Percentiles rank a stretch among this genome's conserved stretches.
Conservation (phyloP, 2,888 invertebrate species). For the Oscheius sp. region DNA sequence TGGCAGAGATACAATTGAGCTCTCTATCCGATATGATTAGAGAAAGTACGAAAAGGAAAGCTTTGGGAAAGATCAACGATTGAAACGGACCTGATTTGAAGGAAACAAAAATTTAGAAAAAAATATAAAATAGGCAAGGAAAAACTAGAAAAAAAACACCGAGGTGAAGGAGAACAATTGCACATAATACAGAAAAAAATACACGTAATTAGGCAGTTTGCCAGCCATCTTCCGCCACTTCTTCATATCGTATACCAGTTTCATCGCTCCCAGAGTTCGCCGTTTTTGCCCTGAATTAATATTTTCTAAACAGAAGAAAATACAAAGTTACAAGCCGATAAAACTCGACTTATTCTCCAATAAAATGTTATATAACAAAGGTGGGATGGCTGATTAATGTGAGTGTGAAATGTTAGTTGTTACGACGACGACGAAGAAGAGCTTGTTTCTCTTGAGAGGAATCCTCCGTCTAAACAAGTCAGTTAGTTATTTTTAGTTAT, state of each 20-base stretch:
- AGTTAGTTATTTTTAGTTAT: slow-evolving; percentile 6
- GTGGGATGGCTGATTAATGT: neutral
- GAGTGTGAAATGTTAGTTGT: slow-evolving; percentile 3
- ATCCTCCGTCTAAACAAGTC: slow-evolving; percentile 16
- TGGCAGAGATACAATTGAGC: slow-evolving; percentile 19
- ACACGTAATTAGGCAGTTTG: slow-evolving; percentile 26
- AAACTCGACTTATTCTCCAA: slow-evolving; percentile 21
- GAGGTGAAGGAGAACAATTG: slow-evolving; percentile 18
- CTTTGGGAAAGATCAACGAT: slow-evolving; percentile 23
- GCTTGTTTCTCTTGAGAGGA: slow-evolving; percentile 26
- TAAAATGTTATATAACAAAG: slow-evolving; percentile 21
- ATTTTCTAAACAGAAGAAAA: neutral
- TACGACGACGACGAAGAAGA: slow-evolving; percentile 20
- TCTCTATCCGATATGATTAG: slow-evolving; percentile 16
- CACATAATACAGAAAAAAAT: slow-evolving; percentile 19
- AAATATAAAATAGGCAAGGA: slow-evolving; percentile 1
- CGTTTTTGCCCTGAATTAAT: slow-evolving; percentile 35
- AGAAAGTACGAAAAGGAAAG: slow-evolving; percentile 10
- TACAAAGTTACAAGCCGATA: slow-evolving; percentile 22
- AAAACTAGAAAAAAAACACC: slow-evolving; percentile 29
- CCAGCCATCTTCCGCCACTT: slow-evolving; percentile 30
- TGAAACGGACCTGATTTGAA: slow-evolving; percentile 13
- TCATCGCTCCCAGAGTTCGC: slow-evolving; percentile 37
- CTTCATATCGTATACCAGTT: slow-evolving; percentile 36
- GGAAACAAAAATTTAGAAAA: neutral